phyloP scores from a whole-genome alignment of 2,888 invertebrate genomes.

The Spodoptera littoralis region DNA sequence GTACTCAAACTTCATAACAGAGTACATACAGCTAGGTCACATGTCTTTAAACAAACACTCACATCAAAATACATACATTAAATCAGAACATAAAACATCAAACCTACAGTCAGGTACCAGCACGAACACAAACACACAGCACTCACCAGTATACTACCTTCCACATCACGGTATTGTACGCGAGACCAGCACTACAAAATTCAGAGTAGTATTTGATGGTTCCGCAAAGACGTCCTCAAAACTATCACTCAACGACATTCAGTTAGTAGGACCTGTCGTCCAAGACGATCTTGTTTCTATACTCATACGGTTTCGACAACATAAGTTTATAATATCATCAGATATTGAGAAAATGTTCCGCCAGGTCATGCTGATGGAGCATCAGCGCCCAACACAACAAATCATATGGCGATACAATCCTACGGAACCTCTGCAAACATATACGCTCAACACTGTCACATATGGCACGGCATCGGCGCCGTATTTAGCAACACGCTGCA shows the following conservation, averaged over 20 bases:
- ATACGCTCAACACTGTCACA: no score
- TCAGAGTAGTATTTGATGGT: neutral
- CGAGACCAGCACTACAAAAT: neutral
- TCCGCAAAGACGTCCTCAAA: neutral
- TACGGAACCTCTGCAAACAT: neutral
- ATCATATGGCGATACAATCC: slow-evolving; percentile 8
- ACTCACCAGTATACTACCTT: neutral
- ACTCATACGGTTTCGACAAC: slow-evolving; percentile 2
- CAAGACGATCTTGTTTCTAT: slow-evolving; percentile 5
- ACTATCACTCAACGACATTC: neutral
- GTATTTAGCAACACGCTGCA: slow-evolving; percentile 3
- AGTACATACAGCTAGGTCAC: slow-evolving; percentile 1
- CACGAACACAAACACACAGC: no score
- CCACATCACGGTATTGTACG: slow-evolving; percentile 5
- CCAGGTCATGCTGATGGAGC: neutral
- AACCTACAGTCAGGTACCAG: no score
- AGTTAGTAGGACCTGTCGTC: neutral
- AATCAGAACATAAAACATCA: no score
- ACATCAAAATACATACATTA: neutral
- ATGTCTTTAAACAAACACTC: slow-evolving; percentile 1
- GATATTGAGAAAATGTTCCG: slow-evolving; percentile 10
- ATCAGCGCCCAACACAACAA: slow-evolving; percentile 1
- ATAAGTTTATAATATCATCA: slow-evolving; percentile 1
- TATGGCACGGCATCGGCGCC: slow-evolving; percentile 6
- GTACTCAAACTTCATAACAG: slow-evolving; percentile 6